Base-by-base conservation (phyloP, 1,140 invertebrate species). In the Euwallacea fornicatus region DNA sequence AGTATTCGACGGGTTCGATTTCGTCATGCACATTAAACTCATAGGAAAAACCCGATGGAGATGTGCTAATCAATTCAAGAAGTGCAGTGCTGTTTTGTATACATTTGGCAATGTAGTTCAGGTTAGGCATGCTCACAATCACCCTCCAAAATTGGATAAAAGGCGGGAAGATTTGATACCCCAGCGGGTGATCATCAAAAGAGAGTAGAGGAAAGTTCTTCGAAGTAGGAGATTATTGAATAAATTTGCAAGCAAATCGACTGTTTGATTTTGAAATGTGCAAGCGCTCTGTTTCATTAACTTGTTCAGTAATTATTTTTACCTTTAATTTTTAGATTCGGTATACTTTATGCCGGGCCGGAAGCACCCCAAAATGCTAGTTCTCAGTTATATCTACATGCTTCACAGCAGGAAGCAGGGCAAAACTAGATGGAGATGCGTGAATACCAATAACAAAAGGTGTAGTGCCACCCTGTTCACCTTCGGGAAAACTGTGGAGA, bases 351-450 rank as follows among this genome's bases (percentile, higher is more conserved):
- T 58, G 41, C 64, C 15, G 53, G 75, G 72, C n/a, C n/a, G 60
- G 33, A 76, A 76, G 44, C 66, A 76, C 43, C 75, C 75, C 7
- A 76, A 76, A 64, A 67, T 76, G 56, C n/a, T 76, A n/a, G 56
- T 76, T 9, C 71, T 71, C 16, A 47, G 66, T 7, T 74, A 74
- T 46, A 56, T 54, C 7, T 76, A 72, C 58, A 64, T 69, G 6
- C 59, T 76, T 13, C 75, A 74, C 43, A 73, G 62, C n/a, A 67
- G 69, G 61, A 53, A 63, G 42, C 10, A 11, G 8, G 70, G 60
- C 3, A 74, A 71, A 56, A 74, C 74, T 0, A 69, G 76, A 68
- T 78, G 77, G 77, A 66, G 77, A 33, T 78, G 77, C 44, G 54
- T 53, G 0, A 67, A 72, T 16, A 62, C 62, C 43, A 68, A 72